Evolutionary conservation across 2,113 vertebrate genomes (phyloP), one percentile per base, ranked within the genome.

Genomic region (Phaetusa simplex): DNA sequence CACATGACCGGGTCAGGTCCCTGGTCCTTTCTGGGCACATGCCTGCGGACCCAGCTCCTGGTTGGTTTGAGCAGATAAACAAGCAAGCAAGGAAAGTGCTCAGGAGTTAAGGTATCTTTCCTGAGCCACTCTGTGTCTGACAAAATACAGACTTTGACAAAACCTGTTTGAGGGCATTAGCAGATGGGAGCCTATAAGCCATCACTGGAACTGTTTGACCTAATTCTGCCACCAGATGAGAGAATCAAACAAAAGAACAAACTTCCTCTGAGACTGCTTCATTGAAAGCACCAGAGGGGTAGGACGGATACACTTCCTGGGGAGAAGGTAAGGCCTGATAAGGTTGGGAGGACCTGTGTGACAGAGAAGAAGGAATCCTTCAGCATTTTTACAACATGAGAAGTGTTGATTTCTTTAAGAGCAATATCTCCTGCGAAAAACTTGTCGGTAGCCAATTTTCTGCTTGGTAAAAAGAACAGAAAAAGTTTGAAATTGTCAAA

Each of bases 271-370:
- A 83, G 76, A 62, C 21, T 32, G 45, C 14, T 56, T 32, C 67
- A 59, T 43, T 61, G 64, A 81, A 84, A 89, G n/a, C 42, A 70
- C 8, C 20, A 56, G n/a, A 21, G 6, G 65, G 26, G 55, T 62
- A 40, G 1, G 12, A 70, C 1, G 3, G 45, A 53, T 53, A n/a
- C 22, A 14, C 24, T 85, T 90, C 2, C 0, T 0, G 0, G 10
- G 20, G 10, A 83, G 70, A 87, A 69, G 0, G 0, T 11, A 36
- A 56, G 49, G 16, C 30, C 69, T 79, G 77, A 38, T 64, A 82
- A 84, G 24, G 22, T 11, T 43, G 27, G 56, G 34, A 91, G 18
- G 16, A 72, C 26, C 36, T 78, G 19, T 0, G 0, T 5, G 6
- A 38, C 26, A 84, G 20, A 86, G 47, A 3, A 86, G 47, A 4